Base-by-base conservation (phyloP, 2,113 vertebrate genomes). In the Nerophis ophidion region DNA sequence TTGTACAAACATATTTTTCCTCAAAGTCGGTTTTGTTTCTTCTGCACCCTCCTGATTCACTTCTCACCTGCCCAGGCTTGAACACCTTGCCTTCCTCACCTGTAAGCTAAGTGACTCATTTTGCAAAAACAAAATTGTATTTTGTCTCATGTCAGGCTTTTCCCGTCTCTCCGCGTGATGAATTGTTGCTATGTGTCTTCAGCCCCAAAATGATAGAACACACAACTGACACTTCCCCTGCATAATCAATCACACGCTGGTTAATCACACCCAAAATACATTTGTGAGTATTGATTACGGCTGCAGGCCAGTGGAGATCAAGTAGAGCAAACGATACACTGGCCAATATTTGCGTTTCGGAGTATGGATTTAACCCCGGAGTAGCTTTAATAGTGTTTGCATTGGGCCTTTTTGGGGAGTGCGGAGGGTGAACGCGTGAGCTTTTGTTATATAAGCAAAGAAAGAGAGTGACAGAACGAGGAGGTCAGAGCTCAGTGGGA, bases 21-120 rank as follows among this genome's bases (percentile, higher is more conserved):
- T 11, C 40, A 9, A 6, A 44, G 40, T 44, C 40, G 8, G 10
- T 40, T 10, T 40, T 16, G 34, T 54, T 38, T 38, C 34, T 55
- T 38, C 35, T 38, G 5, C 35, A 11, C 5, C 35, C 16, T 40
- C 35, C 8, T 5, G 35, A 16, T 3, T 55, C 35, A 17, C 1
- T 42, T 40, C 60, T 45, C 33, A 69, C 80, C 47, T 85, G 83
- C 65, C 72, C 49, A 46, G 74, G 73, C 83, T 47, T 75, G 85
- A 81, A 61, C 51, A 44, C 58, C 42, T 48, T 7, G 1, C 64
- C 53, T n/a, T 66, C 53, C 14, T 66, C 71, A 69, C 48, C 47
- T 50, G 36, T 48, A 15, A 16, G 48, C 53, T 17, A 15, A 2
- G 45, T 42, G 56, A 67, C 65, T 62, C 60, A 58, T 13, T 54